Conservation (phyloP, 2,888 invertebrate species). For the Augochlorella aurata region DNA sequence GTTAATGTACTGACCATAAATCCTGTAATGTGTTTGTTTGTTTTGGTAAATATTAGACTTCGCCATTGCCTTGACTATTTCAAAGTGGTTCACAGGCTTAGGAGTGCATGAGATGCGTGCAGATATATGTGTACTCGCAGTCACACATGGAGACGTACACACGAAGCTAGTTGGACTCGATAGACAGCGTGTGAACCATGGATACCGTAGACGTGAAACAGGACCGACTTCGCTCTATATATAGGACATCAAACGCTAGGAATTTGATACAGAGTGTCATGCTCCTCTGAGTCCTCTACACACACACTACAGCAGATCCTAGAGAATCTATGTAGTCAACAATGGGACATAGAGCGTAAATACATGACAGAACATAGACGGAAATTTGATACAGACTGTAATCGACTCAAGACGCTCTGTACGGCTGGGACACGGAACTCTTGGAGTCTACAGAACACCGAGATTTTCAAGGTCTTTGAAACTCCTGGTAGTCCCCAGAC, state of each 20-base stretch:
- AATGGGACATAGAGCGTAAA: neutral
- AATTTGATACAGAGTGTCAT: slow-evolving; percentile 8
- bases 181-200: slow-evolving; percentile 1
- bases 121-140: neutral
- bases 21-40: neutral
- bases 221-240: neutral
- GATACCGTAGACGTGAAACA: neutral
- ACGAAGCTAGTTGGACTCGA: neutral
- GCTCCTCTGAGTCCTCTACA: neutral
- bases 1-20: neutral
- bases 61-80: neutral
- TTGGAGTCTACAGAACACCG: neutral
- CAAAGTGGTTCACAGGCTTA: neutral
- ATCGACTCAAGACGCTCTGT: slow-evolving; percentile 3
- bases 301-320: neutral
- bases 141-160: neutral
- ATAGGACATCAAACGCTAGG: slow-evolving; percentile 7
- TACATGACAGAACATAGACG: neutral
- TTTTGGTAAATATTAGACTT: neutral
- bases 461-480: neutral
- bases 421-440: neutral
- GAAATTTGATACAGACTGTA: neutral
- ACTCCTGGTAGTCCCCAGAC: neutral
- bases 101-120: neutral
- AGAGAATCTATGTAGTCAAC: slow-evolving; percentile 4